These are phyloP conservation scores for Helicoverpa armigera DNA, from an alignment of 1,140 invertebrate genomes.

Conservation along the genomic window DNA sequence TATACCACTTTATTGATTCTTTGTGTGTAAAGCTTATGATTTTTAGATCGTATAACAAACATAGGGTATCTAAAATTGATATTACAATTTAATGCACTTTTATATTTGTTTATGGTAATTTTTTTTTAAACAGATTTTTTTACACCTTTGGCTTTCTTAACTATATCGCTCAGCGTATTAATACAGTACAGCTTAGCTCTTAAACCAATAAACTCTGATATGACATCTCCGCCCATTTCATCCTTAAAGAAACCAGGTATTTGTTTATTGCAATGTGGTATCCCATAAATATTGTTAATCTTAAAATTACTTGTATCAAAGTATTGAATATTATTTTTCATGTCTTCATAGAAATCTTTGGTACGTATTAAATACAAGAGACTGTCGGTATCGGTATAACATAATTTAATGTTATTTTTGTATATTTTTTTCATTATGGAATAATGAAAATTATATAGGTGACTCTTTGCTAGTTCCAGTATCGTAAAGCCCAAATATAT, in stretches of 20 bases:
- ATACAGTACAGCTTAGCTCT: conserved; percentile 8
- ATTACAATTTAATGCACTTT: conserved; percentile 4
- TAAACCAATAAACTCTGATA: neutral
- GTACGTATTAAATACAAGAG: neutral
- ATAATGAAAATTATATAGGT: conserved; percentile 11
- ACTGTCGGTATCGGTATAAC: conserved; percentile 7
- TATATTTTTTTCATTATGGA: conserved; percentile 3
- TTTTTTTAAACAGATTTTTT: neutral
- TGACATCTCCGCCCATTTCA: neutral
- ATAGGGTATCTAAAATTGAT: conserved; percentile 1
- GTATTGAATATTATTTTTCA: neutral
- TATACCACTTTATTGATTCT: conserved; percentile 7
- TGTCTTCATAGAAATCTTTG: neutral
- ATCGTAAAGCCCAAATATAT: conserved; percentile 10
- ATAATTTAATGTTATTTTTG: neutral
- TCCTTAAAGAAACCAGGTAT: neutral
- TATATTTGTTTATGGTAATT: neutral
- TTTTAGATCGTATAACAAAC: conserved; percentile 22
- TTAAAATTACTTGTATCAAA: conserved; percentile 11
- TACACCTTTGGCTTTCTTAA: conserved; percentile 4
- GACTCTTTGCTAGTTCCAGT: neutral
- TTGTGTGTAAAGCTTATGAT: conserved; percentile 33
- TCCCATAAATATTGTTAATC: neutral
- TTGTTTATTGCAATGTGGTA: neutral
- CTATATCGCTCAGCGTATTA: neutral